Evolutionary conservation across 2,113 vertebrate species (phyloP).

Genomic region (Neodon shergylaensis): DNA sequence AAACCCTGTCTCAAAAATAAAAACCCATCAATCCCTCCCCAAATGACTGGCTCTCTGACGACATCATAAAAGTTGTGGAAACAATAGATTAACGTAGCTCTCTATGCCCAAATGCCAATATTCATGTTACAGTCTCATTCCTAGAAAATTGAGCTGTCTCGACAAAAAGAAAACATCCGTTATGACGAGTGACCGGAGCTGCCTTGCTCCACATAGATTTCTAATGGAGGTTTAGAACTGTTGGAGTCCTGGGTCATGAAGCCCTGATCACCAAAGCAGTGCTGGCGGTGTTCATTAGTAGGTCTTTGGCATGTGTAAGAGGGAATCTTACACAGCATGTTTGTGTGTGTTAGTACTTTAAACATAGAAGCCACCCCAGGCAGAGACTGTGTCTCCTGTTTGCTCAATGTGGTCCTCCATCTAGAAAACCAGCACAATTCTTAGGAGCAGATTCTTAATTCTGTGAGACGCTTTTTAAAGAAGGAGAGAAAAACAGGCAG

Average conservation of each 20-base stretch:
- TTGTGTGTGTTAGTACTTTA: slow-evolving; percentile 21
- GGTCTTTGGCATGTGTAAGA: neutral
- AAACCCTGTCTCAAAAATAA: neutral
- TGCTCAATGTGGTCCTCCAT: slow-evolving; percentile 6
- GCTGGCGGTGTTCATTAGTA: neutral
- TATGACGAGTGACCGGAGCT: slow-evolving; percentile 25
- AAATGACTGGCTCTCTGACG: neutral
- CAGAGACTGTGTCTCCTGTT: neutral
- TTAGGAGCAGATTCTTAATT: slow-evolving; percentile 57
- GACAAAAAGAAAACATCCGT: slow-evolving; percentile 26
- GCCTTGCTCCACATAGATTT: neutral
- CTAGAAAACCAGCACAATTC: slow-evolving; percentile 53
- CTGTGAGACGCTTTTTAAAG: slow-evolving; percentile 38
- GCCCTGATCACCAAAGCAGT: neutral
- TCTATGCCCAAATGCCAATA: neutral
- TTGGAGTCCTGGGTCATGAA: slow-evolving; percentile 5
- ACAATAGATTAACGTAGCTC: slow-evolving; percentile 10
- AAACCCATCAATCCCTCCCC: neutral
- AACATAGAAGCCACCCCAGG: slow-evolving; percentile 49
- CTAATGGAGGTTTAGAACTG: neutral
- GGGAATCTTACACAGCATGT: slow-evolving; percentile 7
- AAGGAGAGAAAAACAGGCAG: slow-evolving; percentile 36
- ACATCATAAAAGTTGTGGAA: slow-evolving; percentile 20
- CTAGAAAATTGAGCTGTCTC: slow-evolving; percentile 48
- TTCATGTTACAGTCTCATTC: slow-evolving; percentile 10